A percentile compares a stretch with the other conserved stretches of the same genome.
Conservation (phyloP, 2,113 vertebrate species). For the Holacanthus passer region DNA sequence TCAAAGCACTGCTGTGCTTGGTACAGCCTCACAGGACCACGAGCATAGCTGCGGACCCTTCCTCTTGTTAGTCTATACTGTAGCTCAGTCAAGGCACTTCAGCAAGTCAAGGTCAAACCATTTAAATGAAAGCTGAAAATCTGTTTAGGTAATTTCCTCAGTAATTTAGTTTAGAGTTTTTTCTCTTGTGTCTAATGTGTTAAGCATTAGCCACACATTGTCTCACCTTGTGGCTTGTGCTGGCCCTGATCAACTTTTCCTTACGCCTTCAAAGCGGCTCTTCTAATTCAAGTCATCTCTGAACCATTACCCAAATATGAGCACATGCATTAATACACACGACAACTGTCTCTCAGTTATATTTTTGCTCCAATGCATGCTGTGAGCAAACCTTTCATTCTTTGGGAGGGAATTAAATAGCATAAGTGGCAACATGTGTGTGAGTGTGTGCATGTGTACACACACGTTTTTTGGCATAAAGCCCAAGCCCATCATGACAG, state of each 20-base stretch:
- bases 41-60: neutral
- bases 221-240: neutral
- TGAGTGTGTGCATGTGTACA: constrained; percentile 5
- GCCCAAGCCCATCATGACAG: neutral
- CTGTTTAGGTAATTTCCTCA: neutral
- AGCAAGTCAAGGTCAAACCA: neutral
- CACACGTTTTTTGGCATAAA: neutral
- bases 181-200: neutral
- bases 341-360: neutral
- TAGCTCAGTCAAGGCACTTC: neutral
- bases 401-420: constrained; percentile 1
- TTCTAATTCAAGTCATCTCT: constrained; percentile 40
- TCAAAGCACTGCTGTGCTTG: neutral
- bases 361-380: neutral
- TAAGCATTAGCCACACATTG: neutral
- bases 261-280: constrained; percentile 37
- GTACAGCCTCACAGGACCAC: too few relatives aligned
- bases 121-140: neutral
- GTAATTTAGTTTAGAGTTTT: neutral
- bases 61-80: neutral
- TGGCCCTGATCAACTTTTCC: neutral
- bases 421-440: neutral
- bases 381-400: constrained; percentile 2
- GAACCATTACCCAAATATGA: constrained; percentile 7
- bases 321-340: neutral